Evolutionary conservation across 1,140 invertebrate genomes (phyloP).

Genomic region (Araneus ventricosus): DNA sequence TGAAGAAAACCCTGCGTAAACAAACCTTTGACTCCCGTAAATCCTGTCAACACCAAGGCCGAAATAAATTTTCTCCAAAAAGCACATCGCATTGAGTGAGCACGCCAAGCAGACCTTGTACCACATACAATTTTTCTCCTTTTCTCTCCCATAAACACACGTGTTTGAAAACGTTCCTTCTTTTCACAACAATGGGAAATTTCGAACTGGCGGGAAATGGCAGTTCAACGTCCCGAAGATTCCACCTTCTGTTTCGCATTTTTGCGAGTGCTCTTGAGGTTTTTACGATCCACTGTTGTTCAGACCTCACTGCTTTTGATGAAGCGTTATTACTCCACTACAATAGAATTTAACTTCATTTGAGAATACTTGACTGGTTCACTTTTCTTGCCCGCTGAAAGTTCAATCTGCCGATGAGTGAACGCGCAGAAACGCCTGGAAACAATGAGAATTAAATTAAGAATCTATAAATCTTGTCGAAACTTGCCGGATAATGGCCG

Average conservation of each 20-base stretch:
- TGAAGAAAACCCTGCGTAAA: constrained; percentile 18
- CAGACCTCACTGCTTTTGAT: constrained; percentile 20
- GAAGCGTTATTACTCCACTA: constrained; percentile 1
- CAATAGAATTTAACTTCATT: constrained; percentile 24
- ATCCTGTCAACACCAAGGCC: constrained; percentile 35
- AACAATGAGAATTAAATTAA: neutral
- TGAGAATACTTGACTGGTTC: neutral
- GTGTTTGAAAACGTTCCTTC: neutral
- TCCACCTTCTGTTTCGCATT: constrained; percentile 14
- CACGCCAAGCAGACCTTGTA: constrained; percentile 51
- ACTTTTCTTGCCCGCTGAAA: neutral
- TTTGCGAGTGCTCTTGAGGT: neutral
- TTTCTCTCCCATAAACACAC: constrained; percentile 43
- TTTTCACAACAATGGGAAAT: constrained; percentile 34
- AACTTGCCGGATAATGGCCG: neutral
- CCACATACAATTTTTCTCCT: constrained; percentile 36
- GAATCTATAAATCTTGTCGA: neutral
- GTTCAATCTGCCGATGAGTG: constrained; percentile 8
- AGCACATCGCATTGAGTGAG: constrained; percentile 19
- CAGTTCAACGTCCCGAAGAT: constrained; percentile 40
- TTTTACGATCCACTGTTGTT: constrained; percentile 32
- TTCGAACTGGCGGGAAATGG: constrained; percentile 26
- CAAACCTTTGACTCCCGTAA: constrained; percentile 18
- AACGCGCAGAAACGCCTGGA: neutral
- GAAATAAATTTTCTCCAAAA: constrained; percentile 45